Base-by-base conservation (phyloP, 2,113 vertebrate species). In the Trematocara marginatum region DNA sequence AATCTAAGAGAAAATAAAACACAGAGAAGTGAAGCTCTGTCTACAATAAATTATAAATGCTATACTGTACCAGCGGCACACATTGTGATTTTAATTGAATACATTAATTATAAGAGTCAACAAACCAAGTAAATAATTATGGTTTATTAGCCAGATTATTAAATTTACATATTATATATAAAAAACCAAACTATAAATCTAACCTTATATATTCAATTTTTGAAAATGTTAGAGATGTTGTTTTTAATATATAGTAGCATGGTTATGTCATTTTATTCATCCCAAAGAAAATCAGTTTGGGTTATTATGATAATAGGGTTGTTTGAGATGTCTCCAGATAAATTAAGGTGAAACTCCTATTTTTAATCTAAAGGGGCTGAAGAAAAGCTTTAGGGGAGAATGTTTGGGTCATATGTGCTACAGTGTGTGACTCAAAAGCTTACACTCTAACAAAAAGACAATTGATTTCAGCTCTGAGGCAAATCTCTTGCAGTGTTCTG, bases 381-480 rank as follows among this genome's bases (percentile, higher is more conserved):
- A 69, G 15, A 57, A 59, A 49, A 59, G 64, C 78, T 90, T 86
- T 31, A 52, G 69, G 53, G 42, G 31, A 51, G 26, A 80, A 59
- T 56, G 83, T 88, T 91, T 79, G 80, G 84, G 90, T 89, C 86
- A 90, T 81, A 80, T 56, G 64, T 87, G 64, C 26, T 53, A 64
- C 81, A 86, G 82, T 86, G 74, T 87, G 85, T 49, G 54, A 89
- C 82, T 93, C 84, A 90, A 92, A 89, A 89, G 93, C 87, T 89
- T 88, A 86, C 57, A 56, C 81, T 31, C 78, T 56, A 69, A 86
- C 86, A 89, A 86, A 93, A 85, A 89, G 76, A 85, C 69, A 92
- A 90, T 89, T 92, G 83, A 93, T 93, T 93, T 92, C 79, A 86
- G 92, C 92, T 90, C 85, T 80, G 71, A 85, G 86, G 86, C 57